These are phyloP conservation scores for Malurus melanocephalus DNA, from an alignment of 2,113 vertebrate genomes.

Conservation along the genomic window DNA sequence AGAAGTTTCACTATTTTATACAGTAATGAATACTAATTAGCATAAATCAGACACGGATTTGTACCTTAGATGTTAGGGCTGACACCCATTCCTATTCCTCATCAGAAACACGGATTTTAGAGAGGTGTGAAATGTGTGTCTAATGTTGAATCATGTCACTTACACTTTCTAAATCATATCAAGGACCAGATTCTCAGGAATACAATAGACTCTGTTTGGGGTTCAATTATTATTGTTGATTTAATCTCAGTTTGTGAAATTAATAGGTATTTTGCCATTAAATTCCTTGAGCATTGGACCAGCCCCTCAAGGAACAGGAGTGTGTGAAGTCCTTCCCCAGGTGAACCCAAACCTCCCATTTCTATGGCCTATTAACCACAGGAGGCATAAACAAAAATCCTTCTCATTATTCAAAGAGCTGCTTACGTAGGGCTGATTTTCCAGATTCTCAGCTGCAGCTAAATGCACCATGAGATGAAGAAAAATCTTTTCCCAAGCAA, in stretches of 20 bases:
- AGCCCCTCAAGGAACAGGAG: background rate
- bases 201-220: no score
- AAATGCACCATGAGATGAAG: slow-evolving; percentile 23
- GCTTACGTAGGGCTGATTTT: background rate
- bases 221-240: background rate
- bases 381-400: slow-evolving; percentile 8
- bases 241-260: background rate
- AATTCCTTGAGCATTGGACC: background rate
- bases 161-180: background rate
- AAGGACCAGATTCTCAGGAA: background rate
- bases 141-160: background rate
- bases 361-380: slow-evolving; percentile 9
- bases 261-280: background rate
- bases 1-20: background rate
- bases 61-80: background rate
- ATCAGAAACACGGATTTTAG: background rate
- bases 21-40: background rate
- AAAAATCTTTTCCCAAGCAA: background rate
- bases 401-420: background rate
- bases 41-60: background rate
- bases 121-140: background rate
- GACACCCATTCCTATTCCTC: background rate
- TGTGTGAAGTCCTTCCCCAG: background rate
- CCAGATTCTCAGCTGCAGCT: background rate
- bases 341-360: background rate